Base-by-base conservation (phyloP, 2,113 vertebrate genomes). In the Tretioscincus oriximinensis region DNA sequence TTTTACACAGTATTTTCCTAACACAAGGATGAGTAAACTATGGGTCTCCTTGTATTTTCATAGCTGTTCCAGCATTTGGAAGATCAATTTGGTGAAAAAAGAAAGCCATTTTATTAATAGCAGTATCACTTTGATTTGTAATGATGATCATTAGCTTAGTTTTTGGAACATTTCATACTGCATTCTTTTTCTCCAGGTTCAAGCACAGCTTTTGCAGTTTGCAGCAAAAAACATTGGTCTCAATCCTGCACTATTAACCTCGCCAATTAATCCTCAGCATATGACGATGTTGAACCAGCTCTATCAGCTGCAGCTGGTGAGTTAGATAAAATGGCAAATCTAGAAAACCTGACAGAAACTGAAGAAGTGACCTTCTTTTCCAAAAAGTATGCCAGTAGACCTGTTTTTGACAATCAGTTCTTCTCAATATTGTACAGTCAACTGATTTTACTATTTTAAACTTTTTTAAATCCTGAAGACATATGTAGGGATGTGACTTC, bases 121-220 rank as follows among this genome's bases (percentile, higher is more conserved):
- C 29, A 21, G 29, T 26, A 58, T 68, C 45, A 11, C 47, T 65
- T 45, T 31, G 29, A 61, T n/a, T 63, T 47, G 14, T n/a, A 67
- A 41, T 16, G 24, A 68, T 69, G 2, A 41, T 45, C 41, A 49
- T 51, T 58, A 58, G 16, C 12, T 58, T 58, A 58, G 54, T 14
- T 58, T 51, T 11, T 61, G 31, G 31, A 70, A 70, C 16, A 14
- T 70, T 16, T 65, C 61, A n/a, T 58, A 18, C 0, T 82, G 2
- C 80, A 85, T 85, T n/a, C 61, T 80, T 7, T 66, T 83, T 5
- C 9, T 76, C 67, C 88, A 99, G 98, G 98, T 99, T 98, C 98
- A 99, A 99, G 98, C 98, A 99, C 98, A 99, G 97, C 98, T 99
- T 97, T 98, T 99, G 97, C 98, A 99, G 96, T 99, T 99, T 97